phyloP scores from a whole-genome alignment of 2,888 invertebrate species.

The Protodeltote pygarga region DNA sequence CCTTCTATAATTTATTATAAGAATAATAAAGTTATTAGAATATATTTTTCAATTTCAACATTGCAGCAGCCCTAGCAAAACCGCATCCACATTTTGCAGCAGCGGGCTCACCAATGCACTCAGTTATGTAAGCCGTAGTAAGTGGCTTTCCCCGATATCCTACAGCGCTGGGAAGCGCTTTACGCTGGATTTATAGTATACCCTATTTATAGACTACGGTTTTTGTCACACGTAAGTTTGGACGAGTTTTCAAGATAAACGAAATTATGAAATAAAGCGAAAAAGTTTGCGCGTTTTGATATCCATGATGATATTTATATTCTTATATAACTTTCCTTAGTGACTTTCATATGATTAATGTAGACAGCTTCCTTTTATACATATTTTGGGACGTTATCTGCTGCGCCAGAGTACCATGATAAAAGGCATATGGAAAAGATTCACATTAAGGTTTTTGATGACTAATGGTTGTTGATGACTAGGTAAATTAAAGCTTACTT shows the following conservation, averaged over 20 bases:
- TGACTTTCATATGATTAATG: too few species aligned
- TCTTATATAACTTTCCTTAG: too few species aligned
- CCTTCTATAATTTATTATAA: conserved; percentile 19
- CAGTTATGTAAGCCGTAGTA: conserved; percentile 46
- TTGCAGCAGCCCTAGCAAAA: conserved; percentile 40
- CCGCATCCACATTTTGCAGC: conserved; percentile 43
- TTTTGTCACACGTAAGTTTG: conserved; percentile 3
- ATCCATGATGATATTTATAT: too few species aligned
- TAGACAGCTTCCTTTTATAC: too few species aligned
- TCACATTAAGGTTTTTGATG: too few species aligned
- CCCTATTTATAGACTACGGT: conserved; percentile 22
- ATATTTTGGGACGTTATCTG: too few species aligned
- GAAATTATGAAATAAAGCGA: not conserved
- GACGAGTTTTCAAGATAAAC: conserved; percentile 1
- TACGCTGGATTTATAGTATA: conserved; percentile 39
- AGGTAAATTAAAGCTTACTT: too few species aligned
- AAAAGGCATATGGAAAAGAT: too few species aligned
- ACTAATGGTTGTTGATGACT: too few species aligned
- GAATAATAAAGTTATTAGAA: not conserved
- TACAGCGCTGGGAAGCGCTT: conserved; percentile 36
- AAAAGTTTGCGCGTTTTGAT: too few species aligned
- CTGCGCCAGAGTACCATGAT: too few species aligned
- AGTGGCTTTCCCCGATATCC: conserved; percentile 44
- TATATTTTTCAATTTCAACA: not conserved
- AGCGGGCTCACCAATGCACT: conserved; percentile 47